A percentile compares a stretch with the other conserved stretches of the same genome.
Evolutionary conservation across 1,140 invertebrate genomes (phyloP).

Genomic region (Lepidurus packardi): DNA sequence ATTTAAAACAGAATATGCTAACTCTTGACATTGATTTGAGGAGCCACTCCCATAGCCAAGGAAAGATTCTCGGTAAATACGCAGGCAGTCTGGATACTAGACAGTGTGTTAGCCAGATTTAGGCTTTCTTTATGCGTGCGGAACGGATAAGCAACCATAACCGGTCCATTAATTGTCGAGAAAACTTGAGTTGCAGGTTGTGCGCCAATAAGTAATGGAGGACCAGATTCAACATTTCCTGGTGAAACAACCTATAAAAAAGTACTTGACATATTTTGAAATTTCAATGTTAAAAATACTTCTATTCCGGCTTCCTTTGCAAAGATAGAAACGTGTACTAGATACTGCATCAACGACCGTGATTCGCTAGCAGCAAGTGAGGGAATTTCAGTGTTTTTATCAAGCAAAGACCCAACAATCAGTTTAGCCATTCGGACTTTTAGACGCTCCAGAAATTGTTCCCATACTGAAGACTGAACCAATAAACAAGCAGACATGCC

Average conservation of each 20-base stretch:
- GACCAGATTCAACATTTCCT: not conserved
- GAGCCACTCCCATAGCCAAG: not conserved
- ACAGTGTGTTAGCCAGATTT: not conserved
- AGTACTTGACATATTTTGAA: not conserved
- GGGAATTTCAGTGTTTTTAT: not conserved
- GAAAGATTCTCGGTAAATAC: not conserved
- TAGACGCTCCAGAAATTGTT: not conserved
- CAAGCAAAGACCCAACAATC: not conserved
- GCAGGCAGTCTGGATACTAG: not conserved
- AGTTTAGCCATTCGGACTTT: not conserved
- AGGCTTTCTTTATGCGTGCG: not conserved
- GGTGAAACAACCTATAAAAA: not conserved
- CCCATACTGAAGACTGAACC: not conserved
- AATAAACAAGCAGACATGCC: not conserved
- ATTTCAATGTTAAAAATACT: not conserved
- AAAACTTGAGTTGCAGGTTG: not conserved
- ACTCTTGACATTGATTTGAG: not conserved
- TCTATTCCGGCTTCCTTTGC: not conserved
- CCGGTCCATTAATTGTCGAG: not conserved
- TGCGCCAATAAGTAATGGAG: not conserved
- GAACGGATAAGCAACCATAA: not conserved
- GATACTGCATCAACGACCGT: too few relatives aligned
- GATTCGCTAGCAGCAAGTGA: not conserved
- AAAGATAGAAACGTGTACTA: too few relatives aligned
- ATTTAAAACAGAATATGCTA: not conserved